These are phyloP conservation scores for Conops quadrifasciatus DNA, from an alignment of 2,888 invertebrate species.

Conservation along the genomic window DNA sequence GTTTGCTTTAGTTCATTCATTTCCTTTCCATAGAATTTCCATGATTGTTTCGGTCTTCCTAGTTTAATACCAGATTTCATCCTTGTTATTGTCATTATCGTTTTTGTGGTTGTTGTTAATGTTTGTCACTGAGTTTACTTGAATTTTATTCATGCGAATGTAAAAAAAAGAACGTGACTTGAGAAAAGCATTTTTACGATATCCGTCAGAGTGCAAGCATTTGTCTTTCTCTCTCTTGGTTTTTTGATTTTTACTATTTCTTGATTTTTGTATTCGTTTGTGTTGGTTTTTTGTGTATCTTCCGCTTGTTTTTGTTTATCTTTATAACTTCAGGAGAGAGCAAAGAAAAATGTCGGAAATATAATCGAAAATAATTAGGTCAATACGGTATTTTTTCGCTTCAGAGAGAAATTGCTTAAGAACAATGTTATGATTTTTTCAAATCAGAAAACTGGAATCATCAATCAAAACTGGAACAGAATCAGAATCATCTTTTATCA, in stretches of 20 bases:
- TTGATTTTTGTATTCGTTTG: not conserved
- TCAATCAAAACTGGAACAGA: too few relatives aligned
- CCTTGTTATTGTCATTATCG: not conserved
- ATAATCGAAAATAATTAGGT: not conserved
- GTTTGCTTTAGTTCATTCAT: too few relatives aligned
- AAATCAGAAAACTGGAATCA: too few relatives aligned
- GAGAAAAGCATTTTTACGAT: conserved; percentile 19
- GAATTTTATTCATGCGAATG: conserved; percentile 26
- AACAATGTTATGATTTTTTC: too few relatives aligned
- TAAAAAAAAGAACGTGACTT: conserved; percentile 26
- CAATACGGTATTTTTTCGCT: not conserved
- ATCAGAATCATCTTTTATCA: too few relatives aligned
- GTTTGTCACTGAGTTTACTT: conserved; percentile 19
- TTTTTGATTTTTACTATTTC: too few relatives aligned
- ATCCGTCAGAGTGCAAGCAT: not conserved
- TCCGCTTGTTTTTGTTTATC: not conserved
- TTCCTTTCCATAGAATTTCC: not conserved
- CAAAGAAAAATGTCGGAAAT: not conserved
- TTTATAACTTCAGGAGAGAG: not conserved
- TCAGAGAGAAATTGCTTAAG: too few relatives aligned
- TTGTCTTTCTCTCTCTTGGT: not conserved
- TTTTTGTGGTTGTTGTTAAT: not conserved
- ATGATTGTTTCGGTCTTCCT: not conserved
- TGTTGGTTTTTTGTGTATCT: not conserved
- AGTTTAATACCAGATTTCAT: not conserved